Percentiles rank a stretch among this genome's conserved stretches.
Evolutionary conservation across 2,797 vertebrate species (phyloP).

Genomic region (Sebastes nivosus): DNA sequence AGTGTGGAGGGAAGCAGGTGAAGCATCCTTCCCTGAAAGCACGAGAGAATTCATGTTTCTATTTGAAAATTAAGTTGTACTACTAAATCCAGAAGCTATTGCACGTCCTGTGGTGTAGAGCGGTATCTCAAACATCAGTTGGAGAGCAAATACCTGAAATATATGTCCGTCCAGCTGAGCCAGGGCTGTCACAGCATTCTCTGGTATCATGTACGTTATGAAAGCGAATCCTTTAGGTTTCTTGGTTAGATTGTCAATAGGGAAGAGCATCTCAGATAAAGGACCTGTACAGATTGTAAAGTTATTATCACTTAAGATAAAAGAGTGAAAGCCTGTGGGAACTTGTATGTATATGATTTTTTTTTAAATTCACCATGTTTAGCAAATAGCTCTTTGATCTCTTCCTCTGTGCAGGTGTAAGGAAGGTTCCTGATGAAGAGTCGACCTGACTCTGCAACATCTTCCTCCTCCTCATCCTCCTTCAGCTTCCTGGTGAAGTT

Average conservation of each 20-base stretch:
- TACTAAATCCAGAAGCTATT: not conserved
- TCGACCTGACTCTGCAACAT: constrained; percentile 92
- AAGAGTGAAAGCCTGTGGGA: not conserved
- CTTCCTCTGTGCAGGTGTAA: constrained; percentile 92
- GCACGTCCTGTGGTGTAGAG: not conserved
- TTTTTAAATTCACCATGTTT: constrained; percentile 83
- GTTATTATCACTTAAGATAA: not conserved
- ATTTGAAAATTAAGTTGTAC: not conserved
- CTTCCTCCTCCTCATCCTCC: constrained; percentile 92
- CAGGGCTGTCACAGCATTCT: constrained; percentile 91
- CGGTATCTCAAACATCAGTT: not conserved
- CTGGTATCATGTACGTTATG: constrained; percentile 94
- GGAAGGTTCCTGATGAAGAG: constrained; percentile 95
- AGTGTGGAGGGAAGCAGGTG: constrained; percentile 92
- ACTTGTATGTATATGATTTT: not conserved
- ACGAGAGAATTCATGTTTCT: not conserved
- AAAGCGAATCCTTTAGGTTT: constrained; percentile 96
- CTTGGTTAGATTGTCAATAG: constrained; percentile 92
- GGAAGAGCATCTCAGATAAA: constrained; percentile 91
- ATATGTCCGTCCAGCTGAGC: constrained; percentile 91
- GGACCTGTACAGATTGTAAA: constrained; percentile 81
- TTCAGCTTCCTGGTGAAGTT: constrained; percentile 85
- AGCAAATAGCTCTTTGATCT: constrained; percentile 89
- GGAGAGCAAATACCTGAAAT: constrained; percentile 89
- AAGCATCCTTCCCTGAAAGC: constrained; percentile 90